Base-by-base conservation (phyloP, 2,797 vertebrate species). In the Lacerta bilineata region DNA sequence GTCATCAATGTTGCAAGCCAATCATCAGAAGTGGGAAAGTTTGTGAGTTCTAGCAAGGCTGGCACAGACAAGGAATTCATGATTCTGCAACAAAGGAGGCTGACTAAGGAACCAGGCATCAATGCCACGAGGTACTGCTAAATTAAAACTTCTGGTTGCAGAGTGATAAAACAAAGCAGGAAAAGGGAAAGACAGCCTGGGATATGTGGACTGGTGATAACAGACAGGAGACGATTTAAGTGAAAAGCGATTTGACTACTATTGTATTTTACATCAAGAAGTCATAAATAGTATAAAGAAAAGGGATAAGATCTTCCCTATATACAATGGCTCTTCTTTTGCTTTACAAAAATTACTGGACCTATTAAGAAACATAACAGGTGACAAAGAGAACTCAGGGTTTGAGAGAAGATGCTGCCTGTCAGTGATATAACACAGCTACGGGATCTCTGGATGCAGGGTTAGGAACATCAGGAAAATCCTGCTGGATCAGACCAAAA, bases 101-200 rank as follows among this genome's bases (percentile, higher is more conserved):
- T 72, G 1, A 20, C 23, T 88, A 89, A 78, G 72, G 61, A 74
- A 92, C n/a, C 9, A 92, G 64, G 0, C 13, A 50, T 29, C 61
- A 61, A 66, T 76, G 88, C 86, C 75, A 86, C 64, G 84, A 89
- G 15, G 59, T 0, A 36, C 0, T 17, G 68, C 83, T 0, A 78
- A 89, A 91, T 84, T 25, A 86, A 88, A 91, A 91, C 27, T 39
- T 85, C 20, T 77, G 78, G 43, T 71, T 77, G 88, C 18, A 27
- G 25, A 88, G 33, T 43, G 85, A 78, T 1, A 0, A 74, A 89
- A 10, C 11, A 89, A 86, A 94, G 88, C 8, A 1, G 55, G 90
- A 83, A 80, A 36, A 75, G 83, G 41, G 43, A 92, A 55, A 69
- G 27, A n/a, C 11, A 0, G 88, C 29, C 18, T 90, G 69, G 87